phyloP scores from a whole-genome alignment of 1,140 invertebrate species.

The Zelostemma sp. region DNA sequence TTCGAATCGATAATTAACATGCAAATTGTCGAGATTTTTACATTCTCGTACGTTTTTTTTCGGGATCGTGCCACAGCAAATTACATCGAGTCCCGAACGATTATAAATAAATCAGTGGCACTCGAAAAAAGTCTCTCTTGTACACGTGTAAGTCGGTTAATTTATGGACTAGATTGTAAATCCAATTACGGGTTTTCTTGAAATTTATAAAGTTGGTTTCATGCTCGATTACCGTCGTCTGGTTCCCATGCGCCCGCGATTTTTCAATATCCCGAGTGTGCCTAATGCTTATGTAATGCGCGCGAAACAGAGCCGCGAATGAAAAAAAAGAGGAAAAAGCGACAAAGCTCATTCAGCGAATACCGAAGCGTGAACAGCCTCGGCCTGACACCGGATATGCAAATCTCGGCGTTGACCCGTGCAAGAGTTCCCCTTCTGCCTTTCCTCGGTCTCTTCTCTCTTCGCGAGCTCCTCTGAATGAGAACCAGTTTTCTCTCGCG shows the following conservation, averaged over 20 bases:
- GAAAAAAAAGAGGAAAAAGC: constrained; percentile 22
- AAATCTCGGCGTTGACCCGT: constrained; percentile 55
- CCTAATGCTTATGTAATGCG: neutral
- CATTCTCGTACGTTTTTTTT: neutral
- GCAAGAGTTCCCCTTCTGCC: constrained; percentile 32
- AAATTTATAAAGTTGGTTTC: constrained; percentile 3
- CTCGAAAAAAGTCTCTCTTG: too few relatives aligned
- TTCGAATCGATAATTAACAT: neutral
- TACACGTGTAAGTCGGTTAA: too few relatives aligned
- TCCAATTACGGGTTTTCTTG: neutral
- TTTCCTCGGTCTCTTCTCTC: constrained; percentile 29
- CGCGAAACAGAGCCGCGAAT: constrained; percentile 14
- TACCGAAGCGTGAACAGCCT: constrained; percentile 58
- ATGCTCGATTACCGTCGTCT: neutral
- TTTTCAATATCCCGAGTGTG: constrained; percentile 6
- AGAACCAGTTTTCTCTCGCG: constrained; percentile 53
- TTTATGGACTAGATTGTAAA: too few relatives aligned
- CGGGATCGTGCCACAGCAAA: too few relatives aligned
- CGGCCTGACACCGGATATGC: constrained; percentile 64
- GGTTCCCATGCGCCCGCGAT: neutral
- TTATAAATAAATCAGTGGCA: too few relatives aligned
- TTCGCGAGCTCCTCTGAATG: constrained; percentile 41
- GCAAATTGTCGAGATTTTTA: neutral
- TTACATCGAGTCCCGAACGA: too few relatives aligned
- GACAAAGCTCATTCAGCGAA: constrained; percentile 54